Evolutionary conservation across 1,140 invertebrate species (phyloP), one percentile per base, ranked within the genome.

Genomic region (Hirudo medicinalis): DNA sequence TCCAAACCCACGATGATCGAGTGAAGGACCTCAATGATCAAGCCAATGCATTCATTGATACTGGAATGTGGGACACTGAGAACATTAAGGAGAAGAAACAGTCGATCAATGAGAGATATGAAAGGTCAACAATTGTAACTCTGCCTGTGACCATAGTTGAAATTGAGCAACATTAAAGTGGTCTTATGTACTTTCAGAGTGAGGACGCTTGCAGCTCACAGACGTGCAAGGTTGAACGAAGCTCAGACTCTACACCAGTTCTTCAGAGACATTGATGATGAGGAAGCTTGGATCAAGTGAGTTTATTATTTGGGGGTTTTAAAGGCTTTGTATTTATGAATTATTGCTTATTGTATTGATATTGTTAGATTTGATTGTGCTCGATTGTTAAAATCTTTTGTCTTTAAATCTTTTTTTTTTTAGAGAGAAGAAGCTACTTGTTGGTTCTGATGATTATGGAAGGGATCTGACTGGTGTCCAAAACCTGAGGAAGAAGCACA

Each of bases 241-340:
- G 94, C 95, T 3, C 92, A 97, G 78, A 98, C 94, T 13, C 86
- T 99, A 76, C 95, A 99, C 83, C 95, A 99, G 83, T 99, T 99
- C 88, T 94, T 99, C 87, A 85, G 96, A 67, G 96, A 99, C 80
- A 97, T 99, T 80, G 95, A 96, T 75, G 96, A 99, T 81, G 96
- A 99, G 82, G 96, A 99, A 82, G 94, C 92, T n/a, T 99, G 96
- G 96, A 99, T 99, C 79, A 97, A 97, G 87, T 89, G 76, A 76
- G 85, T 82, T 40, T 19, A 29, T 63, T 2, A 63, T 63, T 68
- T 22, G 4, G n/a, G n/a, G 32, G 0, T 15, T 68, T 40, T 32
- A 4, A 25, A 67, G 19, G 13, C 19, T 22, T 4, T 32, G 66
- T 36, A 13, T 4, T 8, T 32, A 29, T 32, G 19, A 29, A 32